phyloP scores from a whole-genome alignment of 1,140 invertebrate genomes.

The Drosophila arawakana region DNA sequence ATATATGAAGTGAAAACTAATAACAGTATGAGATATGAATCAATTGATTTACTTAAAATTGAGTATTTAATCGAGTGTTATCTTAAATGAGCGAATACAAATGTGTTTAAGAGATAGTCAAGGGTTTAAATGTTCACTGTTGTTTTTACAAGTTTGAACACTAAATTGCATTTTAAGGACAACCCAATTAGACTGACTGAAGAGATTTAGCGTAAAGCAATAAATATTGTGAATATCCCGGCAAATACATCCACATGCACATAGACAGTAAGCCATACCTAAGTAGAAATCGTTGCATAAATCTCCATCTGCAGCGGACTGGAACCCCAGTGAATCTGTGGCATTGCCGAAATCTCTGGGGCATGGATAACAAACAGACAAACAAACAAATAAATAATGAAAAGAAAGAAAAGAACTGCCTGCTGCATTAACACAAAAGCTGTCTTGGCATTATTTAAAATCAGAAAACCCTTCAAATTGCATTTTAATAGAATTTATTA shows the following conservation, averaged over 20 bases:
- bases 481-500: conserved; percentile 83
- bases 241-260: background rate
- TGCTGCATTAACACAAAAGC: conserved; percentile 63
- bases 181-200: conserved; percentile 28
- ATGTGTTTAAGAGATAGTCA: too few species aligned
- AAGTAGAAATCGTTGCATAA: conserved; percentile 59
- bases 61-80: too few species aligned
- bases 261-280: conserved; percentile 1
- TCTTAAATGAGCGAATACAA: too few species aligned
- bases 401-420: conserved; percentile 17
- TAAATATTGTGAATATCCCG: conserved; percentile 40
- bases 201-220: conserved; percentile 13
- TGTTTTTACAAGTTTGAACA: background rate
- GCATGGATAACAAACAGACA: conserved; percentile 50
- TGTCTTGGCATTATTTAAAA: conserved; percentile 77
- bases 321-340: conserved; percentile 18
- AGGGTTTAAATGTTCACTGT: too few species aligned
- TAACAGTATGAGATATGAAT: too few species aligned
- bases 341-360: conserved; percentile 26
- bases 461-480: conserved; percentile 81
- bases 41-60: too few species aligned
- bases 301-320: conserved; percentile 51
- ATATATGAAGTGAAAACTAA: too few species aligned
- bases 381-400: conserved; percentile 20
- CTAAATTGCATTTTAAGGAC: conserved; percentile 14